These are phyloP conservation scores for Tribolium castaneum DNA, from an alignment of 1,140 invertebrate genomes.

Conservation along the genomic window DNA sequence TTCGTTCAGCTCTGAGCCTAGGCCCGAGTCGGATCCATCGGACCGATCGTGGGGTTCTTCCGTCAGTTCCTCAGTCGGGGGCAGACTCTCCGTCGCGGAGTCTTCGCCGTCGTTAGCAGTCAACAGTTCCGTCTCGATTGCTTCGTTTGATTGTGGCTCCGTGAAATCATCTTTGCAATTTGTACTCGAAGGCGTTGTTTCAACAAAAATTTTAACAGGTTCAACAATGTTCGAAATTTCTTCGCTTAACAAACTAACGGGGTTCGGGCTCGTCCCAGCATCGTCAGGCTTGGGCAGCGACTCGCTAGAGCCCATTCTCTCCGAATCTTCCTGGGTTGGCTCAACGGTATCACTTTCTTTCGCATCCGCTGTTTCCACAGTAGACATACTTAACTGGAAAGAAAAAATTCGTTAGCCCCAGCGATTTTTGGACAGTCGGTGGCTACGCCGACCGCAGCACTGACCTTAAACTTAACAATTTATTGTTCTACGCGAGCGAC, in stretches of 20 bases:
- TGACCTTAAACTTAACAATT: constrained; percentile 28
- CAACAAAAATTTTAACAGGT: constrained; percentile 34
- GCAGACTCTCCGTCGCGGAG: constrained; percentile 62
- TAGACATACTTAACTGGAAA: constrained; percentile 46
- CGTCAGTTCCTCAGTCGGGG: constrained; percentile 55
- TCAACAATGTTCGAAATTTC: constrained; percentile 41
- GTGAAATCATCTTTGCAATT: constrained; percentile 44
- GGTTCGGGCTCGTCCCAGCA: background rate
- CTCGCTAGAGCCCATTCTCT: constrained; percentile 41
- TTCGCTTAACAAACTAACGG: constrained; percentile 26
- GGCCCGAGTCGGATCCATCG: constrained; percentile 84
- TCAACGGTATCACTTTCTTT: constrained; percentile 7
- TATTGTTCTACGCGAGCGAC: background rate
- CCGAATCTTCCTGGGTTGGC: constrained; percentile 24
- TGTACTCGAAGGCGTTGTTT: constrained; percentile 46
- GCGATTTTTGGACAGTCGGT: constrained; percentile 8
- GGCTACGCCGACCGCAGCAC: constrained; percentile 3
- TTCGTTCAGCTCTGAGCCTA: constrained; percentile 66
- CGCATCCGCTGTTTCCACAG: constrained; percentile 1
- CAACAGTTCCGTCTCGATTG: constrained; percentile 16
- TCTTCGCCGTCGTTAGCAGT: constrained; percentile 58
- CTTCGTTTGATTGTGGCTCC: constrained; percentile 54
- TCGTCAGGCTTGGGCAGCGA: constrained; percentile 7
- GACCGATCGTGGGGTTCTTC: constrained; percentile 68
- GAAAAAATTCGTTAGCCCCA: constrained; percentile 12